A percentile compares a stretch with the other conserved stretches of the same genome.
phyloP scores from a whole-genome alignment of 2,797 vertebrate genomes.

The Myotis vivesi region DNA sequence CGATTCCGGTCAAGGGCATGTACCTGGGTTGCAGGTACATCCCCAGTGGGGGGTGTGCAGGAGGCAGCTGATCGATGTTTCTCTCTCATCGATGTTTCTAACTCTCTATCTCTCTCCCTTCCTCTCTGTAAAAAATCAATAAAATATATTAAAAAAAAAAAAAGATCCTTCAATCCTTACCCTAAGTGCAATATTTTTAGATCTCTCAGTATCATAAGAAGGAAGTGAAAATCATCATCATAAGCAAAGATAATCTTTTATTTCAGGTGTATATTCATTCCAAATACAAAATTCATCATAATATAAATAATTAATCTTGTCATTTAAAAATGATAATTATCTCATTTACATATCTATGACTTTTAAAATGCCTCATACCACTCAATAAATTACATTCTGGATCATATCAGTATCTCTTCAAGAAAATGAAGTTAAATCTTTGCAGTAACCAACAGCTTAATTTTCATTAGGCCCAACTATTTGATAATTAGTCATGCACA shows the following conservation, averaged over 20 bases:
- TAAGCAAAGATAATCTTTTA: slow-evolving; percentile 72
- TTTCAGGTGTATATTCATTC: slow-evolving; percentile 78
- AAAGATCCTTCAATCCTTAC: not conserved
- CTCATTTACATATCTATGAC: slow-evolving; percentile 75
- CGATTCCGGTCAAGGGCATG: too few species aligned
- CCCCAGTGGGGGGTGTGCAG: too few species aligned
- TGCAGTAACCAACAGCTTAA: slow-evolving; percentile 89
- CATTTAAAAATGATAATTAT: slow-evolving; percentile 81
- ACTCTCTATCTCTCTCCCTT: too few species aligned
- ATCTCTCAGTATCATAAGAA: not conserved
- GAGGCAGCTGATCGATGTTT: too few species aligned
- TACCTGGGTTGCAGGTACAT: too few species aligned
- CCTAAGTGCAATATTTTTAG: slow-evolving; percentile 2
- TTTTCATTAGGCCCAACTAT: slow-evolving; percentile 92
- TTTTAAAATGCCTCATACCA: slow-evolving; percentile 80
- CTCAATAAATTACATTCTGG: slow-evolving; percentile 81
- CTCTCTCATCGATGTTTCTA: too few species aligned
- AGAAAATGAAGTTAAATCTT: slow-evolving; percentile 92
- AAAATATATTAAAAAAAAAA: too few species aligned
- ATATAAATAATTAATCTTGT: slow-evolving; percentile 68
- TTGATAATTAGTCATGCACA: slow-evolving; percentile 95
- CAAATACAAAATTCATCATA: slow-evolving; percentile 75
- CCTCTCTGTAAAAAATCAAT: too few species aligned
- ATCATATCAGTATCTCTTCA: slow-evolving; percentile 83
- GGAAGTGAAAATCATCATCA: slow-evolving; percentile 44